These are phyloP conservation scores for Pogonocherus hispidulus DNA, from an alignment of 2,888 invertebrate species.

Conservation along the genomic window DNA sequence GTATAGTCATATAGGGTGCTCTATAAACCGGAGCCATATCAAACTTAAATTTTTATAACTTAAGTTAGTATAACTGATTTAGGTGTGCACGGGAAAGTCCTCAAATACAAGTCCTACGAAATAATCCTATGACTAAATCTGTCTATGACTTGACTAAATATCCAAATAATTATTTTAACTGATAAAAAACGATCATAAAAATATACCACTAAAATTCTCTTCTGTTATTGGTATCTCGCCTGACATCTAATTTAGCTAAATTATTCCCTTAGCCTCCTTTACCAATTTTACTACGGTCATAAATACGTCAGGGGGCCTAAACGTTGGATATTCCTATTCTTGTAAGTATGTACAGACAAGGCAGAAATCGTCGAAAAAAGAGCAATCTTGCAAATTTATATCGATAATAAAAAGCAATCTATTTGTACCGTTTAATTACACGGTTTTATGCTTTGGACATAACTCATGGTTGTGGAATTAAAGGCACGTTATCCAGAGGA, in stretches of 20 bases:
- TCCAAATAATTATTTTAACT: no score
- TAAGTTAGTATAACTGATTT: no score
- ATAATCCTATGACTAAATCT: no score
- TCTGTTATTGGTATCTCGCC: neutral
- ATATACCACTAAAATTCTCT: no score
- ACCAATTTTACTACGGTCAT: neutral
- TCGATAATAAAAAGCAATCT: constrained; percentile 23
- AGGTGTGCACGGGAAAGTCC: no score
- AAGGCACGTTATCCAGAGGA: constrained; percentile 52
- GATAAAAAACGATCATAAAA: no score
- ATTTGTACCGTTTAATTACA: constrained; percentile 22
- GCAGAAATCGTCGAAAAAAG: constrained; percentile 1
- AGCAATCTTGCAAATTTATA: constrained; percentile 4
- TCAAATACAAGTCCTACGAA: no score
- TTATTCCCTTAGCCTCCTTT: neutral
- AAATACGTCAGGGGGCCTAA: neutral
- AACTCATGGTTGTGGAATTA: constrained; percentile 45
- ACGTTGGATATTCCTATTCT: neutral
- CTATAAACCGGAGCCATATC: no score
- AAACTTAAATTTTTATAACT: no score
- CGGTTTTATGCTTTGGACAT: constrained; percentile 28
- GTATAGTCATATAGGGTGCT: no score
- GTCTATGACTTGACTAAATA: no score
- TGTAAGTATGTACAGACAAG: neutral
- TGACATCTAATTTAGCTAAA: neutral